Base-by-base conservation (phyloP, 1,140 invertebrate genomes). In the Drosophila tristis region DNA sequence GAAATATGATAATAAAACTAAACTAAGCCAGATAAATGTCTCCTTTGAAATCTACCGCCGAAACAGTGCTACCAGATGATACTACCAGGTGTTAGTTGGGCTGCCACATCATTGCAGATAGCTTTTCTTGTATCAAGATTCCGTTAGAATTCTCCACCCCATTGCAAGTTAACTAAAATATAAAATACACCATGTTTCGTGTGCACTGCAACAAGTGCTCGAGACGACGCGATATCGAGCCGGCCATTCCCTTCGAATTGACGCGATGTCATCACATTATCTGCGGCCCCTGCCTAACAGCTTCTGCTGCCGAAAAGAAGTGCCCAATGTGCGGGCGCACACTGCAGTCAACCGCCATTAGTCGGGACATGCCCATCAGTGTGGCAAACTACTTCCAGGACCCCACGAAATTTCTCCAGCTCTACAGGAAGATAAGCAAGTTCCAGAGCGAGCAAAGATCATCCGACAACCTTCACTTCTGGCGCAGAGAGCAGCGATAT, bases 201-300 rank as follows among this genome's bases (percentile, higher is more conserved):
- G 23, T 84, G 5, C 49, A 67, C 6, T 84, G 80, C 59, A 84
- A 84, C 51, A 62, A 59, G 23, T 84, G 80, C 11, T 44, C n/a
- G 0, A 44, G 4, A 25, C 39, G 16, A n/a, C 76, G 65, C 9
- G 15, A 15, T 5, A 0, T 16, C 2, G 42, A 67, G 2, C 20
- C 47, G 5, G 2, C 20, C 5, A 5, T 47, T 23, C 6, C 26
- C 11, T 80, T 76, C 11, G 42, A 76, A 45, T 16, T 84, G n/a
- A 44, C 44, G 5, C 55, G 51, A 8, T 84, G 80, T 42, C 73
- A 85, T n/a, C 80, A 84, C 16, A 49, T 84, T 16, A 8, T 84
- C 8, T 84, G 80, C 25, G 23, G 2, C 13, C 13, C 4, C 6
- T 84, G 80, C 55, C 1, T 51, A 9, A n/a, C 42, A 4, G 62